Evolutionary conservation across 2,888 invertebrate genomes (phyloP).

Genomic region (Crematogaster levior): DNA sequence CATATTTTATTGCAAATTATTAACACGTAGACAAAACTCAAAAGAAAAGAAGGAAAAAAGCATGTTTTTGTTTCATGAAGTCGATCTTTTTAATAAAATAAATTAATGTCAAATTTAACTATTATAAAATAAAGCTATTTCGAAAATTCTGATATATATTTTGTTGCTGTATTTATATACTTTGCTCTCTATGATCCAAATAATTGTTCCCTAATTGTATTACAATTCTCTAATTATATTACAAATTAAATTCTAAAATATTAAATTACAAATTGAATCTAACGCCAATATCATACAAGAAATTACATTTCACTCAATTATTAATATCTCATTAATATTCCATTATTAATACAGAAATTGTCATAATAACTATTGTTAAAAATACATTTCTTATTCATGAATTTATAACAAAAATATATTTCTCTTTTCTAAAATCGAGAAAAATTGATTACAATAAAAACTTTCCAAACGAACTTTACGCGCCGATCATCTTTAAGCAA

Average conservation of each 20-base stretch:
- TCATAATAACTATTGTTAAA: not conserved
- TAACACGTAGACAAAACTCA: not conserved
- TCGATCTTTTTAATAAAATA: no score
- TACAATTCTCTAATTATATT: no score
- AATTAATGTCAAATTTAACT: no score
- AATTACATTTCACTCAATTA: not conserved
- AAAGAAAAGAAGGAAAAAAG: not conserved
- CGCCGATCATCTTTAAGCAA: slow-evolving; percentile 55
- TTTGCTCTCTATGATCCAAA: no score
- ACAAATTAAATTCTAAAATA: no score
- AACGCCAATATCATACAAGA: not conserved
- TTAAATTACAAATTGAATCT: not conserved
- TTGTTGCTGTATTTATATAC: no score
- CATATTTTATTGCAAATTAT: not conserved
- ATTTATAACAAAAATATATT: not conserved
- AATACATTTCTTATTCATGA: not conserved
- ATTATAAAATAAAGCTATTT: no score
- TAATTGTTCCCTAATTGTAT: no score
- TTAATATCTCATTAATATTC: not conserved
- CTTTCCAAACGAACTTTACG: slow-evolving; percentile 21
- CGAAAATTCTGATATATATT: no score
- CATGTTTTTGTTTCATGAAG: no score
- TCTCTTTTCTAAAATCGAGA: not conserved
- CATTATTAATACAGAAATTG: not conserved
- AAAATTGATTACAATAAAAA: slow-evolving; percentile 42